A percentile compares a stretch with the other conserved stretches of the same genome.
These are phyloP conservation scores for Rana temporaria DNA, from an alignment of 2,113 vertebrate genomes.

Conservation along the genomic window DNA sequence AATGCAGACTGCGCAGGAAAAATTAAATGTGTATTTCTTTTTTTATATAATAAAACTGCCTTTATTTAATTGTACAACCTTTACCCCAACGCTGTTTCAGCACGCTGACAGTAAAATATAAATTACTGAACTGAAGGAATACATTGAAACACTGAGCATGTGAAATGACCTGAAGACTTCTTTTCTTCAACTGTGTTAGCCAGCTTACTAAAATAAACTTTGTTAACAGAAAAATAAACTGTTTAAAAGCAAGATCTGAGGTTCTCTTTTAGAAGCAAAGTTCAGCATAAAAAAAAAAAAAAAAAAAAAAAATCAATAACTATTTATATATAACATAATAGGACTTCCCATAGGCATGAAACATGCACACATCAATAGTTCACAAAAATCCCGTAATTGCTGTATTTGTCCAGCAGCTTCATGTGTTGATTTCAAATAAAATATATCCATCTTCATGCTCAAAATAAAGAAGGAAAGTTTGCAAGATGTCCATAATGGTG, in stretches of 20 bases:
- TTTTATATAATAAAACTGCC: constrained; percentile 22
- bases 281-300: neutral
- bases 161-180: neutral
- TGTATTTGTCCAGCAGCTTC: constrained; percentile 33
- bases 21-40: neutral
- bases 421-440: constrained; percentile 29
- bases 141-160: constrained; percentile 17
- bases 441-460: constrained; percentile 45
- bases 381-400: constrained; percentile 33
- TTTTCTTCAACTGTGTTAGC: neutral
- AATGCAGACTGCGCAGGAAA: neutral
- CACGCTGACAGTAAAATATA: constrained; percentile 33
- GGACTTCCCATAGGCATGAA: constrained; percentile 45
- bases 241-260: constrained; percentile 29
- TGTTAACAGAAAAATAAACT: constrained; percentile 24
- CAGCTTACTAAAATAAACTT: constrained; percentile 8
- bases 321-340: constrained; percentile 34
- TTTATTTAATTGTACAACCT: constrained; percentile 23
- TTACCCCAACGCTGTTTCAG: constrained; percentile 7
- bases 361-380: constrained; percentile 48
- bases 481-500: constrained; percentile 23
- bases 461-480: constrained; percentile 34
- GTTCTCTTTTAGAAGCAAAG: constrained; percentile 25
- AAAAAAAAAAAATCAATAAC: constrained; percentile 29
- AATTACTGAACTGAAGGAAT: constrained; percentile 19